Evolutionary conservation across 30 jellyfish, hydroid and myxozoan genomes (phyloP).

Genomic region (Hydractinia echinata): DNA sequence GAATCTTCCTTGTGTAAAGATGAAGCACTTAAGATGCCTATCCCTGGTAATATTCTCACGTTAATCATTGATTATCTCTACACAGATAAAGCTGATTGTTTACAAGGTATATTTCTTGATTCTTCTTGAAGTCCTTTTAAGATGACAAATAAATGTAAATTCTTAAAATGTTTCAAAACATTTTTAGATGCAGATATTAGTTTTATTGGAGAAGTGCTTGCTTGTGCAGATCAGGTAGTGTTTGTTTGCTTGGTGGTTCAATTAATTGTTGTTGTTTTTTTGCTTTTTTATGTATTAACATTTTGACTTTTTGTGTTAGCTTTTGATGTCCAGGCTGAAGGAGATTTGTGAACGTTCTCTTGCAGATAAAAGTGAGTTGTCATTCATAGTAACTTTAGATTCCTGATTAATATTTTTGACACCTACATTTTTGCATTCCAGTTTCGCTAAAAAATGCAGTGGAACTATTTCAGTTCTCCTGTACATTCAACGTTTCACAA

Average conservation of each 20-base stretch:
- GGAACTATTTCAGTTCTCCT: slow-evolving; percentile 54
- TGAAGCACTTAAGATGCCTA: slow-evolving; percentile 39
- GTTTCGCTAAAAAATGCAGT: slow-evolving; percentile 60
- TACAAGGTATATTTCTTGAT: slow-evolving; percentile 25
- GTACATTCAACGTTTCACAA: slow-evolving; percentile 54
- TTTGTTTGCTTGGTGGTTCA: not conserved
- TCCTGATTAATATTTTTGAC: not conserved
- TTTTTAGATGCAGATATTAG: slow-evolving; percentile 28
- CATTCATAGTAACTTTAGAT: not conserved
- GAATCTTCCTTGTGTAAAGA: slow-evolving; percentile 37
- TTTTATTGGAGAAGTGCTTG: slow-evolving; percentile 59
- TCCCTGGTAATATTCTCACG: slow-evolving; percentile 50
- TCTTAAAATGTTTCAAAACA: not conserved
- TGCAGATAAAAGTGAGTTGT: slow-evolving; percentile 43
- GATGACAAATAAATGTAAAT: no score
- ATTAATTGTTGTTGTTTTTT: not conserved
- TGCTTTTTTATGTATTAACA: not conserved
- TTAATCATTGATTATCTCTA: slow-evolving; percentile 53
- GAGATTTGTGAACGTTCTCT: slow-evolving; percentile 65
- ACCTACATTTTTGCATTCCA: not conserved
- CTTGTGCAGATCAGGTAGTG: slow-evolving; percentile 77
- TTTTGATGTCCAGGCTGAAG: slow-evolving; percentile 41
- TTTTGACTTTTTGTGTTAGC: slow-evolving; percentile 18
- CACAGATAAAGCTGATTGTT: slow-evolving; percentile 50
- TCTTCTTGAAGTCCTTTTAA: not conserved